These are phyloP conservation scores for Tachysurus vachellii DNA, from an alignment of 2,113 vertebrate genomes.

Conservation along the genomic window DNA sequence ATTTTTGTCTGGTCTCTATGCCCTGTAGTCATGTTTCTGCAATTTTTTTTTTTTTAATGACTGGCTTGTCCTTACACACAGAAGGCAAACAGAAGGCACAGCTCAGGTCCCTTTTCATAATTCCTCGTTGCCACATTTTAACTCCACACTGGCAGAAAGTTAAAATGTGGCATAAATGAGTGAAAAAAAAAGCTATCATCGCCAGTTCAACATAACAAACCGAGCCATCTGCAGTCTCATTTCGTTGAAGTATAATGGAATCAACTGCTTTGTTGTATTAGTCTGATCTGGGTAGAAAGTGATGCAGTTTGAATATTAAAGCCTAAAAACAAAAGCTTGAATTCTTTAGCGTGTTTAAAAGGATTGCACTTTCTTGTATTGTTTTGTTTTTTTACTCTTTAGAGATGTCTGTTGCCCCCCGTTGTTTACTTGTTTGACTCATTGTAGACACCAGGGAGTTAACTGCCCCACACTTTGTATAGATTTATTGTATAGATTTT, in stretches of 20 bases:
- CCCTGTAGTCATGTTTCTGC: constrained; percentile 49
- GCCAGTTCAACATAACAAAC: not conserved
- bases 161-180: constrained; percentile 12
- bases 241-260: not conserved
- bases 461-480: not conserved
- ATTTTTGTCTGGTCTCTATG: constrained; percentile 45
- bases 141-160: constrained; percentile 24
- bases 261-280: not conserved
- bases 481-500: not conserved
- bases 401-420: not conserved
- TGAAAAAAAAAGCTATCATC: not conserved
- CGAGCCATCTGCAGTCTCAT: not conserved
- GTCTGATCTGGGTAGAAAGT: not conserved
- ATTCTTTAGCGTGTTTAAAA: constrained; percentile 44
- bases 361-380: constrained; percentile 4
- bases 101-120: not conserved
- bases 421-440: constrained; percentile 30
- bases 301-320: constrained; percentile 16
- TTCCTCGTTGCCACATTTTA: not conserved
- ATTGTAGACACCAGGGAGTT: not conserved
- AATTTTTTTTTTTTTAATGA: constrained; percentile 48
- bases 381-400: constrained; percentile 21
- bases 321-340: constrained; percentile 31
- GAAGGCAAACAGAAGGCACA: constrained; percentile 36
- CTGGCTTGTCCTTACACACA: constrained; percentile 33